Percentiles rank a stretch among this genome's conserved stretches.
Evolutionary conservation across 1,140 invertebrate species (phyloP).

Genomic region (Ruditapes philippinarum): DNA sequence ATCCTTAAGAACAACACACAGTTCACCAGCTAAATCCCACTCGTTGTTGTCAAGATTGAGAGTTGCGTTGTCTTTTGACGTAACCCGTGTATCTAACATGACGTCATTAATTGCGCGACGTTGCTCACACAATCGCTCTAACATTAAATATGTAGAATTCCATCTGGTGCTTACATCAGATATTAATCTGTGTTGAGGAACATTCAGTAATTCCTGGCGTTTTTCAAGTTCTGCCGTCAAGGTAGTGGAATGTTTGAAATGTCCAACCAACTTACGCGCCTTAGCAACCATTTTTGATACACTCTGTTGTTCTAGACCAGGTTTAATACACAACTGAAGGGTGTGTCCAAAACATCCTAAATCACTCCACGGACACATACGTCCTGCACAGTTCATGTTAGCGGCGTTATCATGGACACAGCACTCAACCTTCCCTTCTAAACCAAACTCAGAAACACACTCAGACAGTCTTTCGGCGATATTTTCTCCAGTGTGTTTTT

Average conservation of each 20-base stretch:
- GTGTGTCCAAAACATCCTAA: conserved; percentile 25
- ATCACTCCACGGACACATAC: neutral
- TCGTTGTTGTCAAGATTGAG: neutral
- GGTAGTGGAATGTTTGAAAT: conserved; percentile 33
- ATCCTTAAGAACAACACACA: neutral
- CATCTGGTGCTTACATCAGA: conserved; percentile 72
- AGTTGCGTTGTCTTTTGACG: neutral
- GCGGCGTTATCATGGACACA: conserved; percentile 22
- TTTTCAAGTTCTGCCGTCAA: neutral
- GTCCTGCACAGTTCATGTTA: neutral
- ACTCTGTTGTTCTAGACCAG: neutral
- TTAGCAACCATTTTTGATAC: conserved; percentile 1
- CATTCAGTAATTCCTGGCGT: conserved; percentile 61
- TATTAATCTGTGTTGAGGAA: conserved; percentile 67
- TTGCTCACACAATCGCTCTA: conserved; percentile 68
- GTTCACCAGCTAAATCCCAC: neutral
- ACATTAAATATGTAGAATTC: conserved; percentile 75
- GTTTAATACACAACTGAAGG: conserved; percentile 30
- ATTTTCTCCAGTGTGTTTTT: no score
- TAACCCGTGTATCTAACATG: conserved; percentile 2
- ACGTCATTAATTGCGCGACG: conserved; percentile 15
- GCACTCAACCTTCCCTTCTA: neutral
- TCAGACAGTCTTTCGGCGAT: no score
- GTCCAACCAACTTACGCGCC: conserved; percentile 23
- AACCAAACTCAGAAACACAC: conserved; percentile 33